Conservation (phyloP, 2,888 invertebrate species). For the Cosmopolites sordidus region DNA sequence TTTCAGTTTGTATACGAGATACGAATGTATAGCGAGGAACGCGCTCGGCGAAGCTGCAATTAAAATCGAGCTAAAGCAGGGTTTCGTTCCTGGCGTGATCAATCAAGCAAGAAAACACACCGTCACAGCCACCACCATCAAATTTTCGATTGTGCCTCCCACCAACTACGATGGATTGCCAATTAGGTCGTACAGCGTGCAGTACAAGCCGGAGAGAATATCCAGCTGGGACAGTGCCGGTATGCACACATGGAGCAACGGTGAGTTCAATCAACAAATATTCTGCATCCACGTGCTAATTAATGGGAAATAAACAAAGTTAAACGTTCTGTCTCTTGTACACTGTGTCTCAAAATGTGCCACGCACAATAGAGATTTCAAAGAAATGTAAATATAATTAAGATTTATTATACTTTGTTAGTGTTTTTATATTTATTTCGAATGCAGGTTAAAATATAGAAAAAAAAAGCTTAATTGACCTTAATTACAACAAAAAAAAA, state of each 20-base stretch:
- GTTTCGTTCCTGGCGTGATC: conserved; percentile 18
- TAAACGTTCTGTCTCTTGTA: too few relatives aligned
- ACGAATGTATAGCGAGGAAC: conserved; percentile 80
- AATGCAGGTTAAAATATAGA: too few relatives aligned
- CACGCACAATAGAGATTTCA: too few relatives aligned
- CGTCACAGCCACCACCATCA: conserved; percentile 79
- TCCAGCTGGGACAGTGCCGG: conserved; percentile 65
- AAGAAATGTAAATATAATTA: too few relatives aligned
- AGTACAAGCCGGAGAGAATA: conserved; percentile 67
- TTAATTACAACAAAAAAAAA: too few relatives aligned
- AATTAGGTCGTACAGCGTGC: conserved; percentile 66
- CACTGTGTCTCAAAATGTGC: too few relatives aligned
- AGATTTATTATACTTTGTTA: too few relatives aligned
- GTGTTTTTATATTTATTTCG: too few relatives aligned
- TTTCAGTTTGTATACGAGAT: conserved; percentile 62
- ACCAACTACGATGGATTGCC: conserved; percentile 71
- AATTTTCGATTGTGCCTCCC: conserved; percentile 74
- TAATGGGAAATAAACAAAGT: too few relatives aligned
- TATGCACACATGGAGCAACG: conserved; percentile 73
- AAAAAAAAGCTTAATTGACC: too few relatives aligned
- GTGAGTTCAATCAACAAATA: too few relatives aligned
- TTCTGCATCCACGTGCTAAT: too few relatives aligned
- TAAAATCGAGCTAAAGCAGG: conserved; percentile 30
- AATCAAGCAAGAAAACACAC: conserved; percentile 58
- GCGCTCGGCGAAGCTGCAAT: conserved; percentile 68